A percentile compares a stretch with the other conserved stretches of the same genome.
These are phyloP conservation scores for Myotis findleyi DNA, from an alignment of 2,797 vertebrate species.

Conservation along the genomic window DNA sequence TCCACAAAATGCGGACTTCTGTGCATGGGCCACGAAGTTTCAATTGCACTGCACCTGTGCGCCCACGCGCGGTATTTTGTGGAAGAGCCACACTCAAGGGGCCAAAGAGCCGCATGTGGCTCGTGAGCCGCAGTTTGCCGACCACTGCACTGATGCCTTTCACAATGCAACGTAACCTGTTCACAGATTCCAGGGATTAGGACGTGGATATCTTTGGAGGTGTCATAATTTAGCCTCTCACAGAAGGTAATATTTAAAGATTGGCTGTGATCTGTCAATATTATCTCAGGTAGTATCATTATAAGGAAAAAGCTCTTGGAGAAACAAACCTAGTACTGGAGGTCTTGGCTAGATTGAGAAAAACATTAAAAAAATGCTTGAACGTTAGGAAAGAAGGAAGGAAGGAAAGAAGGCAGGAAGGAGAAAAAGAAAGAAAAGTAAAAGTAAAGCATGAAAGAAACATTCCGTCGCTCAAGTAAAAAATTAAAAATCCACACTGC, in stretches of 20 bases:
- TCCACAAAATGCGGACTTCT: no score
- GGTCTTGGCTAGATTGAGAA: not conserved
- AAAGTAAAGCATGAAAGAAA: not conserved
- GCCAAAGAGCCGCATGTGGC: no score
- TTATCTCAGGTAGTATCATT: not conserved
- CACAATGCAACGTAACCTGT: not conserved
- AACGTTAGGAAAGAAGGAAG: not conserved
- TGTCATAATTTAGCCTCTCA: not conserved
- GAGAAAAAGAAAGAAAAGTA: not conserved
- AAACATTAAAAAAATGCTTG: not conserved
- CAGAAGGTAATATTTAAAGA: not conserved
- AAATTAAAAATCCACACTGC: not conserved
- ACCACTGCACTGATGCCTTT: not conserved
- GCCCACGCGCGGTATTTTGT: no score
- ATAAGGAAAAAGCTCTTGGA: not conserved
- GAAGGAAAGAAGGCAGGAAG: no score
- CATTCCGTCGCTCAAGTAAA: rapidly evolving
- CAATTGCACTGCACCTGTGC: no score
- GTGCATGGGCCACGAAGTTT: no score
- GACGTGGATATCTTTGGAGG: not conserved
- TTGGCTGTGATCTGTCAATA: not conserved
- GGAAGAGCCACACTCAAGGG: no score
- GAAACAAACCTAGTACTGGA: not conserved
- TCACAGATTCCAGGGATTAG: not conserved
- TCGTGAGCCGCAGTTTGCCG: no score